Base-by-base conservation (phyloP, 2,888 invertebrate species). In the Lissocephala sabroskyi region DNA sequence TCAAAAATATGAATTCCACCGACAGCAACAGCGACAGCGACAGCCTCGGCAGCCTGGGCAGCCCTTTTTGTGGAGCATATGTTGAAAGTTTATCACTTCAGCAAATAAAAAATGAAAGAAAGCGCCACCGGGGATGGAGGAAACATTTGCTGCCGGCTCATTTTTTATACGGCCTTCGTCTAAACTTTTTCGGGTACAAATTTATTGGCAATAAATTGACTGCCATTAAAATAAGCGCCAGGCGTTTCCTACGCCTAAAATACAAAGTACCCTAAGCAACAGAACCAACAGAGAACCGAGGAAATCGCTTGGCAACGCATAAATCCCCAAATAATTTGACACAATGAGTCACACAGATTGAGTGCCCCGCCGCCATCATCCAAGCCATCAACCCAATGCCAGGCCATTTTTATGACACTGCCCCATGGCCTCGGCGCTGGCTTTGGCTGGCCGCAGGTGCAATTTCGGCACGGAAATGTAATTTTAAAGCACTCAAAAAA, bases 101-200 rank as follows among this genome's bases (percentile, higher is more conserved):
- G 61, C 65, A 68, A 61, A 68, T 74, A 36, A 29, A 17, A 44
- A 13, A 26, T 19, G 23, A 36, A 18, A 68, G 67, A 71, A 68
- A 62, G 52, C 50, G 56, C 9, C 10, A 6, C 14, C 10, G 10
- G 3, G 16, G 7, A 13, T 10, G 16, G 13, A 63, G 56, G 61
- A 59, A 33, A 63, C 59, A 59, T 68, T 61, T 57, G 56, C 62
- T 49, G 46, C 59, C 37, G 35, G 14, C 19, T 3, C 10, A 18
- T 40, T 44, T 36, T 40, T 23, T 52, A 41, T 46, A 52, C 63
- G 66, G 75, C 71, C 71, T 76, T 59, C 62, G 51, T 73, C 68
- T 73, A 73, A 68, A 76, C 77, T 77, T 71, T 68, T 77, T 74
- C n/a, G 71, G 77, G 75, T 74, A 74, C 77, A 77, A 77, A 71